Evolutionary conservation across 1,140 invertebrate genomes (phyloP).

Genomic region (Plodia interpunctella): DNA sequence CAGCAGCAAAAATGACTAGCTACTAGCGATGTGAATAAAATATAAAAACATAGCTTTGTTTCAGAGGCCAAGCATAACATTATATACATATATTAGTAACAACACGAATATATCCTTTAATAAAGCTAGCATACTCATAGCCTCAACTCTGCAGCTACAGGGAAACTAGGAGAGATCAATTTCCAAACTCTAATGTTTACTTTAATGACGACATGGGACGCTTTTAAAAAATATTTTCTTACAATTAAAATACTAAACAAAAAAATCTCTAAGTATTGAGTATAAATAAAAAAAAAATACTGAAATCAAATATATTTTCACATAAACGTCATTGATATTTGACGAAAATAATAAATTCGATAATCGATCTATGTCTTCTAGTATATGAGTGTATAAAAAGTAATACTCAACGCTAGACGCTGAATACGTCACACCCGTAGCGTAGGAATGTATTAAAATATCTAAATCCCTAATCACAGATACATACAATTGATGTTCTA

Average conservation of each 20-base stretch:
- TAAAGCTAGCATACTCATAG: slow-evolving; percentile 36
- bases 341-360: too few relatives aligned
- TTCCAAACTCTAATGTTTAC: neutral
- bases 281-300: slow-evolving; percentile 17
- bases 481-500: slow-evolving; percentile 38
- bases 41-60: slow-evolving; percentile 8
- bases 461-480: slow-evolving; percentile 62
- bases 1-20: slow-evolving; percentile 13
- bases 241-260: neutral
- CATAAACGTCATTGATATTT: too few relatives aligned
- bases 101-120: slow-evolving; percentile 25
- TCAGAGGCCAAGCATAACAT: slow-evolving; percentile 1
- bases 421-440: slow-evolving; percentile 48
- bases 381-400: neutral
- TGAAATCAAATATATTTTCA: slow-evolving; percentile 18
- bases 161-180: neutral
- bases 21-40: slow-evolving; percentile 12
- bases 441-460: slow-evolving; percentile 72
- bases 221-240: neutral
- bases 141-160: slow-evolving; percentile 20
- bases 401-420: neutral
- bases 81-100: slow-evolving; percentile 1
- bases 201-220: neutral
- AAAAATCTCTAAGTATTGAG: slow-evolving; percentile 14
- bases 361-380: too few relatives aligned